Percentiles rank a stretch among this genome's conserved stretches.
These are phyloP conservation scores for Gadus macrocephalus DNA, from an alignment of 2,113 vertebrate species.

Conservation along the genomic window DNA sequence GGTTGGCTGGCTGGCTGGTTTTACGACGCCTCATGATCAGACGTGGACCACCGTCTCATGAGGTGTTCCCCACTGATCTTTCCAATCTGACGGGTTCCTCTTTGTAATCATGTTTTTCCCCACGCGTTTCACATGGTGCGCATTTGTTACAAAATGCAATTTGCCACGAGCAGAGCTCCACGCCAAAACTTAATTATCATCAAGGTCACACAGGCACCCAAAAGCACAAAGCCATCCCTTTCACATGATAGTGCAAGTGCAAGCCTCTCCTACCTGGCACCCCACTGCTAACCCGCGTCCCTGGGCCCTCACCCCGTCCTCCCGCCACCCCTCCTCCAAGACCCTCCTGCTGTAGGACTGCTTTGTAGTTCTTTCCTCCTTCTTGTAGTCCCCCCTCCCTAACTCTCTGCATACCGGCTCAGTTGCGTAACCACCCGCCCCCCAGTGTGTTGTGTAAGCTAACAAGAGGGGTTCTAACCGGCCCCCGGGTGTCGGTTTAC, in stretches of 20 bases:
- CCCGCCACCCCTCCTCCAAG: constrained; percentile 17
- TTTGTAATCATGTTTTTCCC: background rate
- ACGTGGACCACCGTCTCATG: constrained; percentile 54
- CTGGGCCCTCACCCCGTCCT: constrained; percentile 16
- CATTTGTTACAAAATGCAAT: background rate
- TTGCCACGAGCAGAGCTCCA: background rate
- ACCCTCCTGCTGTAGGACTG: constrained; percentile 24
- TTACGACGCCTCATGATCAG: constrained; percentile 45
- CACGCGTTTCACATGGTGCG: no score
- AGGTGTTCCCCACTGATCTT: constrained; percentile 47
- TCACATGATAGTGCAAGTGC: background rate
- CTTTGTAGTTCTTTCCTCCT: background rate
- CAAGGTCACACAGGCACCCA: constrained; percentile 2
- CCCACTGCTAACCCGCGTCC: constrained; percentile 31
- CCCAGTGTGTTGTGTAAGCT: constrained; percentile 19
- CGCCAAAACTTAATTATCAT: no score
- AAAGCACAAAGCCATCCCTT: background rate
- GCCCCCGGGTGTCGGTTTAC: constrained; percentile 4
- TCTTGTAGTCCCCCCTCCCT: background rate
- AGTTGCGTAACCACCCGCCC: constrained; percentile 56
- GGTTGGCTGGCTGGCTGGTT: no score
- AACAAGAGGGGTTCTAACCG: constrained; percentile 14
- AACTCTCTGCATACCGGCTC: constrained; percentile 68
- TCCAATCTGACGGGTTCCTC: constrained; percentile 23
- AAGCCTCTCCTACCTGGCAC: constrained; percentile 11